Base-by-base conservation (phyloP, 1,140 invertebrate genomes). In the Homarus americanus region DNA sequence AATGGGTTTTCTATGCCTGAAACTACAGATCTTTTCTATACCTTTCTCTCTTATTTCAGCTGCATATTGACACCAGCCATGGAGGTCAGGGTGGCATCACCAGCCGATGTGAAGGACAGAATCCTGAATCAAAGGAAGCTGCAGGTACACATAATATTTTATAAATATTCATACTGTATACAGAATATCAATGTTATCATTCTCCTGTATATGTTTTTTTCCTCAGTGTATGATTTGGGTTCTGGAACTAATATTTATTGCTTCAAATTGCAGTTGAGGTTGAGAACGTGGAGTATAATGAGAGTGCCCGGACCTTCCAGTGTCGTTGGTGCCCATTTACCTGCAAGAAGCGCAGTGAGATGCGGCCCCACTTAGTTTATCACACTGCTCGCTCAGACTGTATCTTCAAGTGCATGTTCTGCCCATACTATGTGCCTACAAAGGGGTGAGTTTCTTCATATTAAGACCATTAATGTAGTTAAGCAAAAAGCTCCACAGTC, bases 241-340 rank as follows among this genome's bases (percentile, higher is more conserved):
- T 58, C 24, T 24, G 12, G 15, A 20, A 4, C 24, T 24, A 32
- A 15, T 76, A 38, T 40, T 40, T 76, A 40, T 76, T 40, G 20
- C 7, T 49, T 87, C 12, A 40, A 5, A 49, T 78, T 49, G n/a
- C 88, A 91, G 88, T 44, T 75, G 88, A 83, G n/a, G 63, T 10
- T 82, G 82, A 92, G 38, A 84, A 84, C 69, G 24, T 32, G 24
- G 90, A 87, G 24, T 66, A 91, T 32, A 76, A 85, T 72, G 91
- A 87, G 79, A 87, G 32, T 34, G 75, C 36, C 15, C 93, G 93
- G 82, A 93, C 91, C 12, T 94, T 94, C 79, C 93, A 94, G 79
- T 98, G 97, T 93, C 95, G 95, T 20, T 95, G 96, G 83, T 98
- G 97, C 94, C 97, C 97, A 15, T 98, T 96, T 93, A 96, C 95